phyloP scores from a whole-genome alignment of 2,113 vertebrate species.

The Melanerpes aurifrons region DNA sequence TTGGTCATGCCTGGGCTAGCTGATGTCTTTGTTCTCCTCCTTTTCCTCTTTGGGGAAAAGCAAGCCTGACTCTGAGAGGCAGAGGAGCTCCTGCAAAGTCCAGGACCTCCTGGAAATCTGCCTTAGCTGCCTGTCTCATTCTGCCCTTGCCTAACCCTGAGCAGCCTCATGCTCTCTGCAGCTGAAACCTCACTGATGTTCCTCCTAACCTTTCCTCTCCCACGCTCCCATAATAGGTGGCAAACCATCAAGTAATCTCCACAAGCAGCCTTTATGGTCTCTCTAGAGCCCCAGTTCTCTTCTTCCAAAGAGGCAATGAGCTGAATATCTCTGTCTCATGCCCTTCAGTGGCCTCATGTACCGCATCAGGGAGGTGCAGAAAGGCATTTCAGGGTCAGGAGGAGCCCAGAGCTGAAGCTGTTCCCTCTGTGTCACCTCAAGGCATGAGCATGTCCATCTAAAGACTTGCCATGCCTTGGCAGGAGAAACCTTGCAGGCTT shows the following conservation, averaged over 20 bases:
- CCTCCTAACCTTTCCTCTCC: background rate
- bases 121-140: background rate
- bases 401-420: background rate
- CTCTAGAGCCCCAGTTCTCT: background rate
- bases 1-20: accelerated
- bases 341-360: background rate
- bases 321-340: accelerated
- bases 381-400: background rate
- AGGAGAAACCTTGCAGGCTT: background rate
- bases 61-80: background rate
- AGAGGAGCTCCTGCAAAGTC: background rate
- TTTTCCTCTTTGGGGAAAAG: background rate
- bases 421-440: background rate
- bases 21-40: background rate
- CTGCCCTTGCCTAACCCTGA: accelerated
- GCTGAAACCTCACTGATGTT: background rate
- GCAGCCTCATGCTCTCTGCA: background rate
- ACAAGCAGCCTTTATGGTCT: background rate
- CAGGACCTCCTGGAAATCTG: background rate
- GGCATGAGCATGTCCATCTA: background rate
- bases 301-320: background rate
- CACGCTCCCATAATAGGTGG: background rate
- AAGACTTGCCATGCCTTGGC: background rate
- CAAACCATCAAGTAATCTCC: background rate
- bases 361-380: background rate